Percentiles rank a stretch among this genome's conserved stretches.
These are phyloP conservation scores for Campoletis sonorensis DNA, from an alignment of 1,140 invertebrate genomes.

Conservation along the genomic window DNA sequence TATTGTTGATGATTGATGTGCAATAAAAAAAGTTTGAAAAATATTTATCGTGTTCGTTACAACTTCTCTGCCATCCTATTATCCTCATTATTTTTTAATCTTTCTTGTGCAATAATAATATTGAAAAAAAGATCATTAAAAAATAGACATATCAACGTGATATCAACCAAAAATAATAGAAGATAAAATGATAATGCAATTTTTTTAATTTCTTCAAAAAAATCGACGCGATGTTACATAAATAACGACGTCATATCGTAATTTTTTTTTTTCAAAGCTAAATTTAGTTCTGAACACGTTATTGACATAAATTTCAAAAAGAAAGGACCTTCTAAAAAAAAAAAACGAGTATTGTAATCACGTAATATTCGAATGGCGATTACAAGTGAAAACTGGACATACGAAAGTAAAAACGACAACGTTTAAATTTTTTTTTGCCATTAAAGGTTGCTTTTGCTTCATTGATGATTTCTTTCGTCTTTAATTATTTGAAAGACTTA, in stretches of 20 bases:
- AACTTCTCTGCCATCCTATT: background rate
- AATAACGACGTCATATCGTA: too few species aligned
- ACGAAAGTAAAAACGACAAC: conserved; percentile 33
- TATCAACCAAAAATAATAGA: too few species aligned
- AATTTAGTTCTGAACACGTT: background rate
- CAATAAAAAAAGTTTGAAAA: conserved; percentile 32
- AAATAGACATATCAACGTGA: too few species aligned
- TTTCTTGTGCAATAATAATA: too few species aligned
- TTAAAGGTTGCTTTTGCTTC: background rate
- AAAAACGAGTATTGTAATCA: conserved; percentile 9
- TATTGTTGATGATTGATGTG: conserved; percentile 33
- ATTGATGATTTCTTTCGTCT: background rate
- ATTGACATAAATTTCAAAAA: background rate
- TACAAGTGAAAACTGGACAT: background rate
- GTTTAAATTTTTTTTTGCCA: background rate
- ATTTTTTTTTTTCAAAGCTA: too few species aligned
- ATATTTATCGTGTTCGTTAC: background rate
- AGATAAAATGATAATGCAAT: too few species aligned
- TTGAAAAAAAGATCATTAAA: too few species aligned
- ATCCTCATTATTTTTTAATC: background rate
- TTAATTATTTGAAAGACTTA: background rate
- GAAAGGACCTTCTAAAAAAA: background rate
- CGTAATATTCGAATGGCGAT: conserved; percentile 16
- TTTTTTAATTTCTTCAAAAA: too few species aligned
- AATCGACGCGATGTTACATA: too few species aligned